A percentile compares a stretch with the other conserved stretches of the same genome.
phyloP scores from a whole-genome alignment of 2,888 invertebrate species.

The Tiliacea citrago region DNA sequence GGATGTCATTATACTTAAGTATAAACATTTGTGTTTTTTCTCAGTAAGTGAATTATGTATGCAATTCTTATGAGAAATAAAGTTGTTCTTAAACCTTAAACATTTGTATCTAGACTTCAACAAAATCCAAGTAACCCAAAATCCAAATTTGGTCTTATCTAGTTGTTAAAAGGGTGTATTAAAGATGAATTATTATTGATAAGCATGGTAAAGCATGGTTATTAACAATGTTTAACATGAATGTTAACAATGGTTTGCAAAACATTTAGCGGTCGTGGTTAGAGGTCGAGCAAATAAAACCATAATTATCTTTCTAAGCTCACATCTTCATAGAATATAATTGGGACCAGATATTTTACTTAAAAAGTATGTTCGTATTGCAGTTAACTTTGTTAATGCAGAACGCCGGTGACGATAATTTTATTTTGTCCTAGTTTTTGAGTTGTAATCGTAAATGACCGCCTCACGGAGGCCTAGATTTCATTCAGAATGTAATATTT shows the following conservation, averaged over 20 bases:
- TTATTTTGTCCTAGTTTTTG: slow-evolving; percentile 6
- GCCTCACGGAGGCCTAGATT: not conserved
- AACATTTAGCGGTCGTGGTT: not conserved
- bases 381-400: not conserved
- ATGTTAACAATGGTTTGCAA: too few relatives aligned
- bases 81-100: too few relatives aligned
- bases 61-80: too few relatives aligned
- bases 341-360: not conserved
- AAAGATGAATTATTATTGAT: not conserved
- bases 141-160: not conserved
- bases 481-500: not conserved
- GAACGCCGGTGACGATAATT: not conserved
- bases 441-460: not conserved
- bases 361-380: not conserved
- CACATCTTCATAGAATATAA: not conserved
- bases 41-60: too few relatives aligned
- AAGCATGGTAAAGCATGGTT: not conserved
- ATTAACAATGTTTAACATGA: not conserved
- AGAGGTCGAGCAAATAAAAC: not conserved
- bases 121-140: not conserved
- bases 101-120: not conserved
- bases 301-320: not conserved
- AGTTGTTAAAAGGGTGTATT: not conserved
- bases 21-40: not conserved
- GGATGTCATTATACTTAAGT: too few relatives aligned